Conservation (phyloP, 2,113 vertebrate species). For the Hippocampus mohnikei region DNA sequence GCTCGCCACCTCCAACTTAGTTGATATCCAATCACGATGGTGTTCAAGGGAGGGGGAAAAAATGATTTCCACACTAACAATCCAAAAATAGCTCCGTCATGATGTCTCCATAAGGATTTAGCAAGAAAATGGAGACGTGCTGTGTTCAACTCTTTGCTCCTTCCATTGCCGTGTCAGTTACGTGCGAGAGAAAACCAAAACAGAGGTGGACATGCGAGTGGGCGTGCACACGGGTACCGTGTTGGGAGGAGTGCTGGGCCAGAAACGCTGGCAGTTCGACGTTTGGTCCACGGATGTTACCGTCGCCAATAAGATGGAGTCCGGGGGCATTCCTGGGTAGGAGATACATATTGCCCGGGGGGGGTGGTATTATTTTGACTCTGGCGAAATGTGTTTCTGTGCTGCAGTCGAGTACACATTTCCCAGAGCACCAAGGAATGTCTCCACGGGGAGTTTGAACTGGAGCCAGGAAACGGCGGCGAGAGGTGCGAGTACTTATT, state of each 20-base stretch:
- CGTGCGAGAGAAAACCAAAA: slow-evolving; percentile 89
- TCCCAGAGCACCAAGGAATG: slow-evolving; percentile 89
- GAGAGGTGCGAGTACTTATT: slow-evolving; percentile 88
- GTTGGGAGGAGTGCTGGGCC: slow-evolving; percentile 90
- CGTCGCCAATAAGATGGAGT: slow-evolving; percentile 96
- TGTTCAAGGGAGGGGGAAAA: too few species aligned
- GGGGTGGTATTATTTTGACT: background rate
- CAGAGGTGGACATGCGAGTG: slow-evolving; percentile 93
- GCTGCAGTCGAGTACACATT: slow-evolving; percentile 86
- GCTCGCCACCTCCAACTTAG: background rate
- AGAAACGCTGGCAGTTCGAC: slow-evolving; percentile 96
- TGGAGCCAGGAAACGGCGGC: slow-evolving; percentile 84
- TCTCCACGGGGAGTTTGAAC: slow-evolving; percentile 85
- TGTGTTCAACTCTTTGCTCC: background rate
- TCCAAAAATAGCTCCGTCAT: too few species aligned
- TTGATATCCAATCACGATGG: too few species aligned
- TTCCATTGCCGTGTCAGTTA: slow-evolving; percentile 67
- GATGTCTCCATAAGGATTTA: background rate
- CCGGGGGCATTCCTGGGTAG: slow-evolving; percentile 89
- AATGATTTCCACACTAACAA: too few species aligned
- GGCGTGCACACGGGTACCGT: slow-evolving; percentile 91
- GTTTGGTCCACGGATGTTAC: slow-evolving; percentile 97
- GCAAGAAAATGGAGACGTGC: background rate
- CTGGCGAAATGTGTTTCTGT: background rate
- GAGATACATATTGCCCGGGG: background rate